Base-by-base conservation (phyloP, 37 sponge, comb jelly and placozoan genomes). In the Tethya wilhelma region DNA sequence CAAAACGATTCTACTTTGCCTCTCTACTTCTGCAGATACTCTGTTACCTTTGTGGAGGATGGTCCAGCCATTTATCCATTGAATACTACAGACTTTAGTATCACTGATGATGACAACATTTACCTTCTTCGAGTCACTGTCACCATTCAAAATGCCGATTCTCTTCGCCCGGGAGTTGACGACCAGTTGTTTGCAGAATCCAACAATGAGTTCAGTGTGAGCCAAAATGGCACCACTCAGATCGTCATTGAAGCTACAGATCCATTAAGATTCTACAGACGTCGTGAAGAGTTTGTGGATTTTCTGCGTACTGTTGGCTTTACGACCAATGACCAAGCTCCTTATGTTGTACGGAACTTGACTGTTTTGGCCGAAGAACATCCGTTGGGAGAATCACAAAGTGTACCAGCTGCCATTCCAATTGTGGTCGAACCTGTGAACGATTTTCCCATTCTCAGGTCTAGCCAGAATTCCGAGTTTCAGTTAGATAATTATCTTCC, bases 91-190 rank as follows among this genome's bases (percentile, higher is more conserved):
- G 19, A 66, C 23, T 78, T 89, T 32, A 36, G 6, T 20, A 79
- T 89, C 29, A 41, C 79, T 4, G 90, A 89, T 56, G 79, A 89
- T n/a, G 84, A 79, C 42, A 89, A 83, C 46, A 34, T 32, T 3
- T 57, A 53, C 67, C 73, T 87, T 9, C 5, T 66, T 32, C 70
- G 38, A 46, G 85, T 77, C 41, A 68, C 40, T 25, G 39, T 79
- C 67, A 67, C 46, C 2, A 28, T 67, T 0, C 39, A 64, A 31
- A 77, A 77, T 41, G 29, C 31, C 9, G 66, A 44, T 30, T 1
- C 36, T 56, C 40, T 49, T 9, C 38, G 75, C 38, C 0, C 59
- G 4, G 80, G 55, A 1, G 71, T 73, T 29, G 31, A 14, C 0
- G 74, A 79, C 38, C 66, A 60, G 20, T 56, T 86, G 34, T 44